phyloP scores from a whole-genome alignment of 2,113 vertebrate species.

The Procavia capensis region DNA sequence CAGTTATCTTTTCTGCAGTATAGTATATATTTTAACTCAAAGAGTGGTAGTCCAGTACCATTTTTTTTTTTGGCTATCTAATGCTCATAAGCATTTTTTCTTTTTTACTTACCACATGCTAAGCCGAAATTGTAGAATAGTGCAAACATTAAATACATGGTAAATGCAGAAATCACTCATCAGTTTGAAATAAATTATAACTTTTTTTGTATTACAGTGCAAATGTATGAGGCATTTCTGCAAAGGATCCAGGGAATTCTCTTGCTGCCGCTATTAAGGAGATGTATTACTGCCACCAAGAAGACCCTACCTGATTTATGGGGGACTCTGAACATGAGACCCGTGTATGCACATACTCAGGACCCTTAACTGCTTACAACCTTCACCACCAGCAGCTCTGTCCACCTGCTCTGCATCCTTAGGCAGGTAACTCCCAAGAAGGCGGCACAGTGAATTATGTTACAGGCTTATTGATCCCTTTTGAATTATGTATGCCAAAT shows the following conservation, averaged over 20 bases:
- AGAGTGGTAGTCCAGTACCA: not conserved
- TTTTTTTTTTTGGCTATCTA: not conserved
- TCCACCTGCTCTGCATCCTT: not conserved
- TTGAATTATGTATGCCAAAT: too few relatives aligned
- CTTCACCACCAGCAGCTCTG: not conserved
- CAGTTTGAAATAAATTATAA: not conserved
- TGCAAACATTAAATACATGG: not conserved
- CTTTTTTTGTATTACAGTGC: not conserved
- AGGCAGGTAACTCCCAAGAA: not conserved
- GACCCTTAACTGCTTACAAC: not conserved
- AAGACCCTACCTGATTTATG: not conserved
- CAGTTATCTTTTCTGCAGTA: not conserved
- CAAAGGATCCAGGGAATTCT: not conserved
- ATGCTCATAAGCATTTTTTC: not conserved
- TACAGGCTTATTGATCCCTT: too few relatives aligned
- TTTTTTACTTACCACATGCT: not conserved
- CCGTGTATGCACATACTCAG: not conserved
- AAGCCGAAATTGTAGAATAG: not conserved
- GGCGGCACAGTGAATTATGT: not conserved
- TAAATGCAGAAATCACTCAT: not conserved
- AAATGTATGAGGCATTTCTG: not conserved
- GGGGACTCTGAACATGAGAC: not conserved
- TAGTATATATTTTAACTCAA: not conserved
- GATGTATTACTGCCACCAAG: not conserved
- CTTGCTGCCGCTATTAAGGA: not conserved